Evolutionary conservation across 35 echinoderm and acorn worm genomes (phyloP).

Genomic region (Apostichopus californicus): DNA sequence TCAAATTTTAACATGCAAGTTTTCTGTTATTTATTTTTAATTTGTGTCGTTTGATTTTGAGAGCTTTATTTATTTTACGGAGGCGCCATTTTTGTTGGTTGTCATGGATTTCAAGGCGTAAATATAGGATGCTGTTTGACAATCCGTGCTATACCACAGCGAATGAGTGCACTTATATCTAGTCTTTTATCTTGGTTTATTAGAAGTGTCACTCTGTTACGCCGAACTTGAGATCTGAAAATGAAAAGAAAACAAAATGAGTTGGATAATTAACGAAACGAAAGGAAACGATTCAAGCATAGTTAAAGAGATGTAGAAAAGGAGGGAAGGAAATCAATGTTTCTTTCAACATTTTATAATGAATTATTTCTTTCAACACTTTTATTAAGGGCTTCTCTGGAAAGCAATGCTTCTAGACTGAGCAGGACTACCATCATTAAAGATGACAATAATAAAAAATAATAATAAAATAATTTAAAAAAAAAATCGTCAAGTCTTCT

Average conservation of each 20-base stretch:
- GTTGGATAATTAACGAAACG: neutral
- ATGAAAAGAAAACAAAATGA: neutral
- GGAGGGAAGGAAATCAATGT: no score
- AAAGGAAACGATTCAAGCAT: no score
- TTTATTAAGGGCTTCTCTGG: no score
- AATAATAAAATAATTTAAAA: no score
- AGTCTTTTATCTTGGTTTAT: neutral
- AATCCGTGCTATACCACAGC: neutral
- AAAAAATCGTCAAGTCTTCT: no score
- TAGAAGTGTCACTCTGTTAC: constrained; percentile 34
- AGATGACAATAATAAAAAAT: no score
- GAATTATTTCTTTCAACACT: no score
- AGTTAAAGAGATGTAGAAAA: no score
- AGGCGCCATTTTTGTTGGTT: constrained; percentile 53
- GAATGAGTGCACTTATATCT: constrained; percentile 16
- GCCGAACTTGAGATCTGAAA: constrained; percentile 32
- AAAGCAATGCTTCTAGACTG: no score
- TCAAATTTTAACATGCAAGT: neutral
- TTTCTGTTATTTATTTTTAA: constrained; percentile 35
- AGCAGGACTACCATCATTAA: no score
- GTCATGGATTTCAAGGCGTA: constrained; percentile 12
- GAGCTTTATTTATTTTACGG: constrained; percentile 38
- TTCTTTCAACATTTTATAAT: no score
- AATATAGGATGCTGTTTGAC: neutral
- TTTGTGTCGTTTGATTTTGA: constrained; percentile 41